Conservation (phyloP, 2,113 vertebrate genomes). For the Saccopteryx leptura region DNA sequence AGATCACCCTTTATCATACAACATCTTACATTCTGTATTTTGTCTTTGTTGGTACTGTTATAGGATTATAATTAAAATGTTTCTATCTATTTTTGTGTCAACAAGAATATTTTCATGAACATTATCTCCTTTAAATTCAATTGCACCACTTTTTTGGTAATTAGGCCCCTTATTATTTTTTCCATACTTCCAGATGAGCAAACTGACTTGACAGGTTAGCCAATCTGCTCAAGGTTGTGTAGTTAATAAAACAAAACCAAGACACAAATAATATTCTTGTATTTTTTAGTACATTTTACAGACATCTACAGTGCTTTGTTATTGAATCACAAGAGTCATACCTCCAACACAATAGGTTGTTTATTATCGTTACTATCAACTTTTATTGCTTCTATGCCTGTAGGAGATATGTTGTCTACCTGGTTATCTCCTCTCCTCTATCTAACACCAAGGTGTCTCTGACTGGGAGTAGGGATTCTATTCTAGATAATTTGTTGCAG, state of each 20-base stretch:
- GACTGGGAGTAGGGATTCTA: accelerated
- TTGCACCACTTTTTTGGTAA: background rate
- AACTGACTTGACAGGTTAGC: background rate
- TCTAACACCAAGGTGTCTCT: background rate
- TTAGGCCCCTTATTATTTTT: background rate
- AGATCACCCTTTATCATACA: background rate
- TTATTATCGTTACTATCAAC: background rate
- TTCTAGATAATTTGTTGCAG: background rate
- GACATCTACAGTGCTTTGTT: background rate
- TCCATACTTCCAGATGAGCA: background rate
- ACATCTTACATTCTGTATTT: background rate
- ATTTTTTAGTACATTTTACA: background rate
- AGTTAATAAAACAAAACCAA: background rate
- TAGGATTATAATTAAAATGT: background rate
- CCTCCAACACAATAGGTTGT: background rate
- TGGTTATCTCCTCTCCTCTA: background rate
- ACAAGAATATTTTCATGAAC: background rate
- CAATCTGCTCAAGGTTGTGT: background rate
- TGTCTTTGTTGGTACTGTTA: background rate
- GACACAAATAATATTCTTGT: background rate
- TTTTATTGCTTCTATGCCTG: background rate
- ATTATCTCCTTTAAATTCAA: background rate
- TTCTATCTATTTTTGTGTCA: background rate
- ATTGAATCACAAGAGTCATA: background rate
- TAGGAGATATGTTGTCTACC: background rate